phyloP scores from a whole-genome alignment of 2,113 vertebrate species.

The Phodopus roborovskii region DNA sequence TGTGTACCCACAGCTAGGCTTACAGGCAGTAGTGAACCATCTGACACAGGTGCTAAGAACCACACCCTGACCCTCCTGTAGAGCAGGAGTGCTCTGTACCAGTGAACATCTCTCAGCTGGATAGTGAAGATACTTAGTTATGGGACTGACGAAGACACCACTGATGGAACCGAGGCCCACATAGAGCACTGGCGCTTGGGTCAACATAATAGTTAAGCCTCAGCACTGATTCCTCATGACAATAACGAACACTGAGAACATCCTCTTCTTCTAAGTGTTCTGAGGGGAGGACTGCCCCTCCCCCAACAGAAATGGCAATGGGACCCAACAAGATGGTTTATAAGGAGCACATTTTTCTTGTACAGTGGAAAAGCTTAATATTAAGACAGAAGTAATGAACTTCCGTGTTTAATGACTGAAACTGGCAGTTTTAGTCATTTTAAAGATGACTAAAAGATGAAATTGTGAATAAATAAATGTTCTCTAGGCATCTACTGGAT shows the following conservation, averaged over 20 bases:
- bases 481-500: neutral
- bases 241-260: neutral
- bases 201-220: neutral
- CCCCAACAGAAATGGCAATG: neutral
- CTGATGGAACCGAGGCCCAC: fast-evolving
- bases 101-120: neutral
- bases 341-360: neutral
- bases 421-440: neutral
- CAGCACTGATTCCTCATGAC: neutral
- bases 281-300: no score
- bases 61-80: neutral
- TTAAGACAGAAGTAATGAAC: slow-evolving; percentile 29
- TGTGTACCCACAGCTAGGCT: neutral
- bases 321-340: neutral
- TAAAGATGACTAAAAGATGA: neutral
- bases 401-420: slow-evolving; percentile 15
- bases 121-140: neutral
- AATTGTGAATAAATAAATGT: neutral
- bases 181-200: fast-evolving
- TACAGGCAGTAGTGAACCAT: neutral
- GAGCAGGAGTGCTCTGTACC: neutral
- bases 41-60: neutral
- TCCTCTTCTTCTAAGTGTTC: no score
- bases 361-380: neutral
- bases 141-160: neutral